A percentile compares a stretch with the other conserved stretches of the same genome.
phyloP scores from a whole-genome alignment of 2,888 invertebrate species.

The Epistrophe eligans region DNA sequence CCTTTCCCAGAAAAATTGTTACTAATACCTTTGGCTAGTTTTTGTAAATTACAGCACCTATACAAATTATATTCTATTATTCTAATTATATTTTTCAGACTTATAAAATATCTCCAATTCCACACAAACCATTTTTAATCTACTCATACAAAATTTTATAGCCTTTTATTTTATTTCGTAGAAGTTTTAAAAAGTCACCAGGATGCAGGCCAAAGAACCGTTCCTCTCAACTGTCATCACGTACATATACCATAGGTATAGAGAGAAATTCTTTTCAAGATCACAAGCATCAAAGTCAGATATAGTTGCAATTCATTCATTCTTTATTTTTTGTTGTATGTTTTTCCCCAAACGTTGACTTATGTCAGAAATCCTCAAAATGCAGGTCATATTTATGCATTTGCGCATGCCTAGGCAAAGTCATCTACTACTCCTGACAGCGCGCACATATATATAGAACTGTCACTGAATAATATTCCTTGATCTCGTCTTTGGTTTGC shows the following conservation, averaged over 20 bases:
- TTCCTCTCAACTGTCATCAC: conserved; percentile 66
- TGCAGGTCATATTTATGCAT: conserved; percentile 63
- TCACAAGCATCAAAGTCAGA: conserved; percentile 53
- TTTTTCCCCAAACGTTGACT: conserved; percentile 63
- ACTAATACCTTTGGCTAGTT: background rate
- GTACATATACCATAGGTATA: background rate
- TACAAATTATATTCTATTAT: background rate
- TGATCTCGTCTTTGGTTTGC: conserved; percentile 42
- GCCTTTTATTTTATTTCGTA: conserved; percentile 27
- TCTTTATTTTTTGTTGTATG: background rate
- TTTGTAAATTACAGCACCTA: background rate
- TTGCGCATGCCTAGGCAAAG: conserved; percentile 44
- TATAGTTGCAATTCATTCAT: conserved; percentile 55
- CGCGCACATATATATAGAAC: conserved; percentile 20
- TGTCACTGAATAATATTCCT: conserved; percentile 56
- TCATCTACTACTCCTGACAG: conserved; percentile 31
- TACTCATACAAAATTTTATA: background rate
- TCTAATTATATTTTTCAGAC: too few relatives aligned
- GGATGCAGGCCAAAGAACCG: conserved; percentile 69
- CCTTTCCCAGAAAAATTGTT: too few relatives aligned
- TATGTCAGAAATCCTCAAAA: conserved; percentile 69
- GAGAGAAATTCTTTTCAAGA: conserved; percentile 65
- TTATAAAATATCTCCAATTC: background rate
- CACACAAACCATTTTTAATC: background rate
- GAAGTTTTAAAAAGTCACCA: conserved; percentile 45